Evolutionary conservation across 2,113 vertebrate species (phyloP), one percentile per base, ranked within the genome.

Genomic region (Andinoacara biseriatus): DNA sequence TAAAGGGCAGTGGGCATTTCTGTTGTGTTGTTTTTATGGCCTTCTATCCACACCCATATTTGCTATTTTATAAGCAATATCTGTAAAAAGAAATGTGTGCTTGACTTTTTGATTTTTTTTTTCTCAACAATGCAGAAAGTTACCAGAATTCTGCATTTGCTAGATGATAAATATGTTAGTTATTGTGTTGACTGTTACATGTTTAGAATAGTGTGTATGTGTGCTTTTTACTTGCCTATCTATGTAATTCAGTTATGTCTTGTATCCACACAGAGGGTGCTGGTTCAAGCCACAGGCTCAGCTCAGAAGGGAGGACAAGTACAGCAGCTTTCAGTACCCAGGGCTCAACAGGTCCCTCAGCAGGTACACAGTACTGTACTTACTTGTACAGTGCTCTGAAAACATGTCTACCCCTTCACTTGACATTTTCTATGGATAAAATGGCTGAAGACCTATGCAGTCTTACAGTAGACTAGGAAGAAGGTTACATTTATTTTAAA

Each of bases 201-300:
- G 76, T 86, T 88, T 61, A 77, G 57, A 81, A 57, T 75, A 26
- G 76, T 77, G 67, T 85, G 83, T 89, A 33, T 65, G 35, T 84
- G 81, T 92, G 56, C 75, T 22, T 87, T 90, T 90, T 74, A 56
- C 54, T 15, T 89, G 78, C 84, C 84, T 86, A 84, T 84, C 81
- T 82, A 79, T 93, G 88, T 94, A 92, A 93, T 90, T 67, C 76
- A 91, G 90, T 81, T 87, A 88, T 93, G 89, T 92, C 89, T 93
- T 90, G 89, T 94, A 92, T 95, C 90, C 84, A 90, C 92, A 91
- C 95, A 99, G 98, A 97, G 97, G 91, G 97, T 98, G 93, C 94
- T 99, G 96, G 97, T 98, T 90, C 98, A 99, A 89, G 94, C 97
- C 76, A 95, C 96, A 22, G 96, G 97, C 93, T 96, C 98, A 0